Conservation (phyloP, 2,888 invertebrate species). For the Aspidiotus destructor region DNA sequence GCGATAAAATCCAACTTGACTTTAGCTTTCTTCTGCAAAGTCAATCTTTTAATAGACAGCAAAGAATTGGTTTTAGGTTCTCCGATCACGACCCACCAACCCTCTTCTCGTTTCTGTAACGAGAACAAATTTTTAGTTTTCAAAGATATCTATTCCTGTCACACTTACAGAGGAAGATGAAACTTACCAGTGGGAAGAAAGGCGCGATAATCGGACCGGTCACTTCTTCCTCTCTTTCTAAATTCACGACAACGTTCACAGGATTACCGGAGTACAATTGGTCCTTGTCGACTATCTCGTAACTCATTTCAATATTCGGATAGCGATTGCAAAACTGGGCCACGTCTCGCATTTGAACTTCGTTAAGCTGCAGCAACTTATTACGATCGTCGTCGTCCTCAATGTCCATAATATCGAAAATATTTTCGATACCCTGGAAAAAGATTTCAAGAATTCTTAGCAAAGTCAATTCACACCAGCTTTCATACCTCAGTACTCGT, state of each 20-base stretch:
- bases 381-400: constrained; percentile 81
- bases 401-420: constrained; percentile 91
- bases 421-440: constrained; percentile 65
- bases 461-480: neutral
- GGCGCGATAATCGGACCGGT: constrained; percentile 96
- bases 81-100: constrained; percentile 98
- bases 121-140: constrained; percentile 17
- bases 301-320: constrained; percentile 76
- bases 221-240: constrained; percentile 95
- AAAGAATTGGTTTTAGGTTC: constrained; percentile 89
- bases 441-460: constrained; percentile 1
- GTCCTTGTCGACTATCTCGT: constrained; percentile 63
- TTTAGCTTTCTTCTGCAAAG: constrained; percentile 84
- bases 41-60: constrained; percentile 91
- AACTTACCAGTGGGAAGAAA: constrained; percentile 80
- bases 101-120: constrained; percentile 74
- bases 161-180: neutral
- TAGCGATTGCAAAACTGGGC: constrained; percentile 98
- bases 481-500: neutral
- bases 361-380: constrained; percentile 65
- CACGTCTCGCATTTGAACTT: constrained; percentile 91
- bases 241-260: constrained; percentile 78
- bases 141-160: too few relatives aligned
- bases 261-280: constrained; percentile 68
- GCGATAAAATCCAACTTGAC: constrained; percentile 86